Base-by-base conservation (phyloP, 1,140 invertebrate genomes). In the Colletes latitarsis region DNA sequence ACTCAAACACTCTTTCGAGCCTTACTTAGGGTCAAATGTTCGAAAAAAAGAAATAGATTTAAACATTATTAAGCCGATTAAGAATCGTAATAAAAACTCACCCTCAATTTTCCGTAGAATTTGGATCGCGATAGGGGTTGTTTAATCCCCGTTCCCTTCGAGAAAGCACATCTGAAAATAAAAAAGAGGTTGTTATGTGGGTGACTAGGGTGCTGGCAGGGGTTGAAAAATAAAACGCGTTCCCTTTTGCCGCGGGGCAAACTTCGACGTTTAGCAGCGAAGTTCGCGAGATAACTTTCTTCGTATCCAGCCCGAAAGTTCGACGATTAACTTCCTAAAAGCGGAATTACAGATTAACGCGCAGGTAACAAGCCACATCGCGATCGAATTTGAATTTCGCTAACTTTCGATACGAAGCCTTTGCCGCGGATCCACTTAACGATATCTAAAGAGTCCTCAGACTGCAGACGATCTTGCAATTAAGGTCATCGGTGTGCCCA, bases 321-420 rank as follows among this genome's bases (percentile, higher is more conserved):
- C 41, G 12, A 0, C 1, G 46, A 30, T 75, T 67, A 75, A 74
- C 41, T 80, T 57, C 6, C 71, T 43, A 49, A 74, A 74, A 64
- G 52, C 43, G 62, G n/a, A 80, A 80, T 75, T 80, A 60, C 77
- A 75, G 63, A 75, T 74, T 75, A 80, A 80, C 62, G 71, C 21
- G 43, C 63, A 43, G 52, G 43, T 60, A 80, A 75, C 63, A 74
- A 68, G 62, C 63, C 63, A 41, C 63, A 43, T 53, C 52, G 43
- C n/a, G 63, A 67, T 80, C 72, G 68, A 73, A 82, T 67, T 78
- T 64, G 49, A 79, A 73, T 79, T 79, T 73, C 12, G 49, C 41
- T 30, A 63, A 72, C 69, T 78, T 63, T 46, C 49, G 69, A 53
- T 62, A 62, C 21, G n/a, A 6, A 53, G n/a, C 46, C 67, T 62